Conservation (phyloP, 2,888 invertebrate species). For the Drosophila algonquin region DNA sequence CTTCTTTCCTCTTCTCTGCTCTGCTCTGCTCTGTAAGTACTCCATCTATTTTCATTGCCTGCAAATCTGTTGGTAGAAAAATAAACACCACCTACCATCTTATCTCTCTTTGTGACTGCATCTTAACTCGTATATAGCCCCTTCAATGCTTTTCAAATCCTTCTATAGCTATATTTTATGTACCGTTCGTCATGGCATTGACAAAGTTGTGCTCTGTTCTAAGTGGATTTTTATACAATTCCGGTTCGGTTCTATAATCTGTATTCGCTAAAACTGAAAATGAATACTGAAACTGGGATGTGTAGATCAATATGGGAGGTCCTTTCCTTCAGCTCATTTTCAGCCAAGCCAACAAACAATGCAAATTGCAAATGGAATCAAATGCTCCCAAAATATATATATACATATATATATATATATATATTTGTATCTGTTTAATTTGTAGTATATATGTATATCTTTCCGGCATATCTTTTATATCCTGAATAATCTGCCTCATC, state of each 20-base stretch:
- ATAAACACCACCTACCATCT: slow-evolving; percentile 45
- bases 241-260: slow-evolving; percentile 27
- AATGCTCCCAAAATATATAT: not conserved
- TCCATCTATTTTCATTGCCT: slow-evolving; percentile 47
- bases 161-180: slow-evolving; percentile 20
- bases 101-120: slow-evolving; percentile 8
- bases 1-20: slow-evolving; percentile 20
- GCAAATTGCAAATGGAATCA: slow-evolving; percentile 15
- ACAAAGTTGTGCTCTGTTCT: slow-evolving; percentile 30
- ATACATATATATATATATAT: not conserved
- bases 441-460: slow-evolving; percentile 21
- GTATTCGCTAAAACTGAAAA: slow-evolving; percentile 13
- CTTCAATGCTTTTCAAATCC: slow-evolving; percentile 19
- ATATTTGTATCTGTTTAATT: slow-evolving; percentile 6
- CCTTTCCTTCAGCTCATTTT: not conserved
- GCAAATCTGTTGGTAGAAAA: slow-evolving; percentile 66
- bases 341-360: slow-evolving; percentile 6
- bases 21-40: slow-evolving; percentile 25
- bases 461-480: slow-evolving; percentile 20
- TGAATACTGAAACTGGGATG: slow-evolving; percentile 15
- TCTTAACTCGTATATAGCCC: slow-evolving; percentile 23
- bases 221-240: slow-evolving; percentile 41
- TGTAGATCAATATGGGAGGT: not conserved
- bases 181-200: slow-evolving; percentile 23
- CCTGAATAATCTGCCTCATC: slow-evolving; percentile 26